Conservation (phyloP, 2,113 vertebrate species). For the Menidia beryllina region DNA sequence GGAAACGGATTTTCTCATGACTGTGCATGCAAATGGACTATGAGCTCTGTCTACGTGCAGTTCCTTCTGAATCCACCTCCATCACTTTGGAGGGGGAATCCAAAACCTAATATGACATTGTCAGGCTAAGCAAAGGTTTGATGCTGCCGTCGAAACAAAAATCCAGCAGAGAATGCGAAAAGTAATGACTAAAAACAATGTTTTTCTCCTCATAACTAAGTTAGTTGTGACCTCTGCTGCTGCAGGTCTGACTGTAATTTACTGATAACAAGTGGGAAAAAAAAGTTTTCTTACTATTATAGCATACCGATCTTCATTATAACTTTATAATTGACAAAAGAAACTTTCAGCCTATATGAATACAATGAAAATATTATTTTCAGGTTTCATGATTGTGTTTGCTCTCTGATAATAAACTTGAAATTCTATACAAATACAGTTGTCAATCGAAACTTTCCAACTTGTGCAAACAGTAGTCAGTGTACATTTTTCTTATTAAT, state of each 20-base stretch:
- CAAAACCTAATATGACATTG: conserved; percentile 29
- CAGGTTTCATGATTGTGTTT: too few relatives aligned
- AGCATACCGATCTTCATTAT: not conserved
- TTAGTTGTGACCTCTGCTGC: conserved; percentile 44
- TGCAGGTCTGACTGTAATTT: conserved; percentile 21
- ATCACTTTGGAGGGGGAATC: conserved; percentile 60
- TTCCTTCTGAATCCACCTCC: conserved; percentile 49
- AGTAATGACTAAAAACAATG: conserved; percentile 56
- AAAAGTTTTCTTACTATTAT: not conserved
- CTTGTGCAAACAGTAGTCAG: not conserved
- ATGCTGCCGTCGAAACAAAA: conserved; percentile 52
- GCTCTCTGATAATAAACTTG: not conserved
- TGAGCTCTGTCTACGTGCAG: conserved; percentile 40
- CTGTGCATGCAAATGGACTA: conserved; percentile 42
- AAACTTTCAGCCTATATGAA: not conserved
- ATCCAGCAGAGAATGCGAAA: conserved; percentile 50
- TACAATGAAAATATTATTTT: conserved; percentile 1
- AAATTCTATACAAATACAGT: conserved; percentile 2
- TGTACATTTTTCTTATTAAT: not conserved
- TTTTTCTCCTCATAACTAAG: conserved; percentile 28
- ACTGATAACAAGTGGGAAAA: conserved; percentile 26
- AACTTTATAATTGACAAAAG: conserved; percentile 5
- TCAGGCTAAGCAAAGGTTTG: conserved; percentile 21
- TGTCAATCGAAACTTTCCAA: too few relatives aligned
- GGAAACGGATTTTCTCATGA: conserved; percentile 26